A percentile compares a stretch with the other conserved stretches of the same genome.
Conservation (phyloP, 2,113 vertebrate genomes). For the Triplophysa siluroides region DNA sequence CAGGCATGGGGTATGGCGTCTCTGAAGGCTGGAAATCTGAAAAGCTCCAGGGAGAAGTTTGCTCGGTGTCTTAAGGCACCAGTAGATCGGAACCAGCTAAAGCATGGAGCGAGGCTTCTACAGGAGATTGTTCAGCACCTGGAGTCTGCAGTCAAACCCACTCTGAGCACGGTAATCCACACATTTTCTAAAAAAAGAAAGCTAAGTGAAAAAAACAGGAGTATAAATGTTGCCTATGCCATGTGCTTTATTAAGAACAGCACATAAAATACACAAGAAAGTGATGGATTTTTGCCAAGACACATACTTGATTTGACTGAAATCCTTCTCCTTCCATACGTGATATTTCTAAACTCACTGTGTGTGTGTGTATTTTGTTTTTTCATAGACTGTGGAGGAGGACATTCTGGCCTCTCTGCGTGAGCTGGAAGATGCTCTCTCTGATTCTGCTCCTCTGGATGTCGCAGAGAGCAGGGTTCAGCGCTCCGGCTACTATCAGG, state of each 20-base stretch:
- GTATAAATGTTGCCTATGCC: background rate
- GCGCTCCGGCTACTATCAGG: constrained; percentile 80
- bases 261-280: background rate
- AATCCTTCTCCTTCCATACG: background rate
- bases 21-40: constrained; percentile 88
- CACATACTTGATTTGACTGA: background rate
- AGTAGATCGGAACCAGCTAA: constrained; percentile 89
- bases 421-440: constrained; percentile 84
- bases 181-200: background rate
- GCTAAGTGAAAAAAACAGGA: background rate
- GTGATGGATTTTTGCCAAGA: too few relatives aligned
- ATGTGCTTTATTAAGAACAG: background rate
- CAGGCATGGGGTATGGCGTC: constrained; percentile 96
- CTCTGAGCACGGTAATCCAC: constrained; percentile 72
- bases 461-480: constrained; percentile 76
- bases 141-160: constrained; percentile 80
- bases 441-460: constrained; percentile 74
- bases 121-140: constrained; percentile 91
- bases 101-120: constrained; percentile 79
- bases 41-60: constrained; percentile 89
- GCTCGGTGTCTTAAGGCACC: constrained; percentile 87
- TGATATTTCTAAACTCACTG: background rate
- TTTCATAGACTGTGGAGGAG: constrained; percentile 73
- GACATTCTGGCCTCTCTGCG: constrained; percentile 87
- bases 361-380: constrained; percentile 36